Base-by-base conservation (phyloP, 2,888 invertebrate genomes). In the Microdon myrmicae region DNA sequence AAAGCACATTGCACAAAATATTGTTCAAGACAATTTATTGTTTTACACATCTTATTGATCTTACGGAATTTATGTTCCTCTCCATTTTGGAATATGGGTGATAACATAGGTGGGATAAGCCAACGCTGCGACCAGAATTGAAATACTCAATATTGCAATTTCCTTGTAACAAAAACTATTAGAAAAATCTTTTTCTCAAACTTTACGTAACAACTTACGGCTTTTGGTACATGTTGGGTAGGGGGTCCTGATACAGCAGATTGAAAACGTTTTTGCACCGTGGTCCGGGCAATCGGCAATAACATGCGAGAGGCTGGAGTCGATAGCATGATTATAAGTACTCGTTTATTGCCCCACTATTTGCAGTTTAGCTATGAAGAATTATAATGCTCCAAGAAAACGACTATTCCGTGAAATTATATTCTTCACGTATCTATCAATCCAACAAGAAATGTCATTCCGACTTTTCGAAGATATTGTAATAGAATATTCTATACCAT, bases 201-300 rank as follows among this genome's bases (percentile, higher is more conserved):
- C 4, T 74, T 75, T 74, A 77, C 73, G 75, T 75, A 76, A 76
- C 68, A 45, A 77, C 79, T 78, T 72, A 79, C 79, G 38, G 74
- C 76, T 20, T 68, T 70, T 8, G 79, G 72, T 19, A 79, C 29
- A 45, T 75, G 74, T 26, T 74, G 61, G 3, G 74, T 75, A 32
- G 79, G 77, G 51, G 79, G 79, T 4, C 78, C 78, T 6, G 74
- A 72, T 4, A 79, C 68, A 12, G 74, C 79, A 16, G 79, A 78
- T 68, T 77, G 74, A 49, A 68, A 73, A 31, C 79, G 74, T 25
- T 68, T 71, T 69, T 79, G 79, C 53, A 75, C 35, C 14, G 73
- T 71, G 54, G 68, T 74, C 14, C 79, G 76, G 32, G 77, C 69
- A 35, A 74, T 70, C 47, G 79, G 79, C 34, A 74, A 68, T 70